These are phyloP conservation scores for Drosophila kurseongensis DNA, from an alignment of 1,140 invertebrate species.

Conservation along the genomic window DNA sequence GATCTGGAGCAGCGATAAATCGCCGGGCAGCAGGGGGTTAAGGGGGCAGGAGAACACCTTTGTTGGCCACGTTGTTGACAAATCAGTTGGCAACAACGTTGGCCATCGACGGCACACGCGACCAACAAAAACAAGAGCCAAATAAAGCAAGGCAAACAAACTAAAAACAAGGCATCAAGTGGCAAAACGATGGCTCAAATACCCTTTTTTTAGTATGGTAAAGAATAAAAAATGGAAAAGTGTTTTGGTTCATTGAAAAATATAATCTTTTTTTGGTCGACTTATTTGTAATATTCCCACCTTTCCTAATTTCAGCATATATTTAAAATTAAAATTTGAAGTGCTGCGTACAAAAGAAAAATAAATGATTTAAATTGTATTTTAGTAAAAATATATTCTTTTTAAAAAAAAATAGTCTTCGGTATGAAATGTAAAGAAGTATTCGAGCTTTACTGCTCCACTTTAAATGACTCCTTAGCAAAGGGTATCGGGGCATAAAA, in stretches of 20 bases:
- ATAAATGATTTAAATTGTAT: too few relatives aligned
- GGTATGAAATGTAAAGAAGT: not conserved
- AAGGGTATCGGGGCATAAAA: not conserved
- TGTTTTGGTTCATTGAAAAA: too few relatives aligned
- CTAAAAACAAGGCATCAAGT: slow-evolving; percentile 3
- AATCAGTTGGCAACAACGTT: slow-evolving; percentile 68
- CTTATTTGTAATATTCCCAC: too few relatives aligned
- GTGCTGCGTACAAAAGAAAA: too few relatives aligned
- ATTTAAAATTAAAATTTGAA: too few relatives aligned
- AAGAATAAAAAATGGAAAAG: not conserved
- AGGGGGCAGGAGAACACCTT: slow-evolving; percentile 50
- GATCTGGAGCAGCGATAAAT: slow-evolving; percentile 82
- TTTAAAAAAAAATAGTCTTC: too few relatives aligned
- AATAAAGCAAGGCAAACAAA: slow-evolving; percentile 17
- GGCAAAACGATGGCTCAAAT: slow-evolving; percentile 5
- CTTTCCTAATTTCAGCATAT: too few relatives aligned
- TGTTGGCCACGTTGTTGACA: slow-evolving; percentile 78
- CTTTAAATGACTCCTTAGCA: not conserved
- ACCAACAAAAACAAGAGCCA: slow-evolving; percentile 15
- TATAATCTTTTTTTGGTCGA: too few relatives aligned
- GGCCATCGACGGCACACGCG: slow-evolving; percentile 73
- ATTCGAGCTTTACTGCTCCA: not conserved
- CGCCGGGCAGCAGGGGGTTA: slow-evolving; percentile 1
- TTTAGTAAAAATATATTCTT: too few relatives aligned
- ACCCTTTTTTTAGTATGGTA: slow-evolving; percentile 11